Conservation (phyloP, 2,797 vertebrate genomes). For the Sciurus vulgaris region DNA sequence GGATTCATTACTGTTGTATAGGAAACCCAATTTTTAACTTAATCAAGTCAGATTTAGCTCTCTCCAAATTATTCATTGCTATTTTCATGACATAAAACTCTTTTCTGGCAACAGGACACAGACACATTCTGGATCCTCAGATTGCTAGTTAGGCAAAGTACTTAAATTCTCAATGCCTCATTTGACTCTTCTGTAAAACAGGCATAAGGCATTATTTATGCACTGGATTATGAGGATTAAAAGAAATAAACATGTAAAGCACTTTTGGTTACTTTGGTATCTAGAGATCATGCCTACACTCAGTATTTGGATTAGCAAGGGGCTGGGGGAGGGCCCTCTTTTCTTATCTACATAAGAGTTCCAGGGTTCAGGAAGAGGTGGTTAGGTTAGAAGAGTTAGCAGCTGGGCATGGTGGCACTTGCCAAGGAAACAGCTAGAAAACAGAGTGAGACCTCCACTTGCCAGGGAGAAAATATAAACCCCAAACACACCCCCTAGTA, state of each 20-base stretch:
- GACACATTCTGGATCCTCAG: background rate
- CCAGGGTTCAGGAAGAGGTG: too few species aligned
- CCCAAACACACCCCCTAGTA: too few species aligned
- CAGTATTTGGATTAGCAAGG: too few species aligned
- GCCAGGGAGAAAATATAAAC: too few species aligned
- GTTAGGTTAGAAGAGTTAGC: too few species aligned
- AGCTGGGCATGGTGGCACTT: too few species aligned
- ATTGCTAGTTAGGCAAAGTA: background rate
- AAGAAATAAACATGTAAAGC: background rate
- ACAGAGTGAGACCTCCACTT: too few species aligned
- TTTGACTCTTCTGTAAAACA: background rate
- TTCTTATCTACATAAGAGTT: too few species aligned
- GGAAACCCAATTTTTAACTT: conserved; percentile 45
- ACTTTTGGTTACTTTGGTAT: background rate
- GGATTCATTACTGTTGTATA: too few species aligned
- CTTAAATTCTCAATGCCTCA: background rate
- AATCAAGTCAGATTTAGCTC: conserved; percentile 1
- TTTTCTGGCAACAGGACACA: background rate
- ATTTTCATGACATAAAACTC: background rate
- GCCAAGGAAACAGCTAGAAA: too few species aligned
- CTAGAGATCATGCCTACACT: too few species aligned
- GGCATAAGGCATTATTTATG: background rate
- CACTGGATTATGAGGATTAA: background rate
- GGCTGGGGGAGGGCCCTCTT: too few species aligned
- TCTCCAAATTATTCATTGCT: background rate